phyloP scores from a whole-genome alignment of 2,113 vertebrate genomes.

The Aspidoscelis tigris region DNA sequence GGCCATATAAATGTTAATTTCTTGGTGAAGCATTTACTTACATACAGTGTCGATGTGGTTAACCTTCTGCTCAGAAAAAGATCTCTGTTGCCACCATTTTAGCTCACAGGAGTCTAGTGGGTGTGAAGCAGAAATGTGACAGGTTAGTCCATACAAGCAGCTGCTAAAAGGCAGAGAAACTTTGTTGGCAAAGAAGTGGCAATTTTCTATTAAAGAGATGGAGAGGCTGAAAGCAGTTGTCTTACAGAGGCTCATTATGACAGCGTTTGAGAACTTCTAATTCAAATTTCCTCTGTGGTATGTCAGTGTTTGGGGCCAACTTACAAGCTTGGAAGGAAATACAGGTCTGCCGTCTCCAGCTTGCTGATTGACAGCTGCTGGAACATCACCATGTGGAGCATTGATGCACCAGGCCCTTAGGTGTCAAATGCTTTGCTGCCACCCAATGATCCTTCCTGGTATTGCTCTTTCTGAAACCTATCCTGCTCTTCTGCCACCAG shows the following conservation, averaged over 20 bases:
- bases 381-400: neutral
- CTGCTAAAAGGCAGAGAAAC: neutral
- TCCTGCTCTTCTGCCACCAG: neutral
- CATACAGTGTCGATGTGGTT: neutral
- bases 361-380: constrained; percentile 1
- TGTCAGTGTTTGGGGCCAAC: neutral
- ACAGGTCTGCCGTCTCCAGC: constrained; percentile 4
- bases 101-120: neutral
- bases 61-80: neutral
- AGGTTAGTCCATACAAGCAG: neutral
- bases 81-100: neutral
- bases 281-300: constrained; percentile 12
- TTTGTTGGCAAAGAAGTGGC: neutral
- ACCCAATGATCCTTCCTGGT: constrained; percentile 58
- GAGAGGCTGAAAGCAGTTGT: constrained; percentile 1
- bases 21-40: neutral
- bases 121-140: constrained; percentile 2
- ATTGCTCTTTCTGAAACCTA: neutral
- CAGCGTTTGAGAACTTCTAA: neutral
- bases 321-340: constrained; percentile 15
- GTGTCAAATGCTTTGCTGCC: constrained; percentile 71
- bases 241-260: constrained; percentile 3
- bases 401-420: fast-evolving
- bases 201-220: neutral
- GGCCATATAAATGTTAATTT: neutral